These are phyloP conservation scores for Nasua narica DNA, from an alignment of 2,797 vertebrate genomes.

Conservation along the genomic window DNA sequence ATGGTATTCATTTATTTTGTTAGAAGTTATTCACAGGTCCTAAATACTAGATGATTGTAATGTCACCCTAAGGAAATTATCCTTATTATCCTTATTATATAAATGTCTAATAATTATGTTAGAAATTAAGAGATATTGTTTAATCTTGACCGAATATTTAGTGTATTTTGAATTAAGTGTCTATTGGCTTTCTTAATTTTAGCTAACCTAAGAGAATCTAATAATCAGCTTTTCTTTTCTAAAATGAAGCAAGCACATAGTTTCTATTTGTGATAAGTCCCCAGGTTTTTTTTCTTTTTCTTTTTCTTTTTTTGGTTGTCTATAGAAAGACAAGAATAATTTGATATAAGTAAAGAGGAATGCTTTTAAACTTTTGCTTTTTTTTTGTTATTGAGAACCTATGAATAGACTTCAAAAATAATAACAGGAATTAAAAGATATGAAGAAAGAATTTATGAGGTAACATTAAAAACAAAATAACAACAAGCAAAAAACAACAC, in stretches of 20 bases:
- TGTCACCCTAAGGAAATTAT: constrained; percentile 43
- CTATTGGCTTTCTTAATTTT: constrained; percentile 60
- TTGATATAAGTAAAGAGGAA: constrained; percentile 36
- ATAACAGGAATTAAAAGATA: constrained; percentile 9
- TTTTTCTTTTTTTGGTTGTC: neutral
- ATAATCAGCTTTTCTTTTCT: constrained; percentile 36
- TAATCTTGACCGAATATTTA: constrained; percentile 35
- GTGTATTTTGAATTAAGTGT: constrained; percentile 55
- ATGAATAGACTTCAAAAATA: neutral
- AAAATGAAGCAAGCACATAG: constrained; percentile 48
- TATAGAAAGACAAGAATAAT: constrained; percentile 22
- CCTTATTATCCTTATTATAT: constrained; percentile 18
- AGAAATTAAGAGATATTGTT: constrained; percentile 42
- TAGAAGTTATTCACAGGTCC: constrained; percentile 49
- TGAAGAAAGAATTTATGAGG: neutral
- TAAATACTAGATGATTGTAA: constrained; percentile 58
- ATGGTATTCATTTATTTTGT: constrained; percentile 52
- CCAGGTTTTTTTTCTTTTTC: neutral
- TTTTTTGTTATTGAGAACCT: neutral
- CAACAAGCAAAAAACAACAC: neutral
- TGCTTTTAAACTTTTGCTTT: constrained; percentile 45
- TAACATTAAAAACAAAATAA: neutral
- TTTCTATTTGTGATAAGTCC: constrained; percentile 30
- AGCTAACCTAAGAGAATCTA: constrained; percentile 54
- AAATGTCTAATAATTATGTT: constrained; percentile 53